Conservation (phyloP, 1,140 invertebrate species). For the Lasioglossum baleicum region DNA sequence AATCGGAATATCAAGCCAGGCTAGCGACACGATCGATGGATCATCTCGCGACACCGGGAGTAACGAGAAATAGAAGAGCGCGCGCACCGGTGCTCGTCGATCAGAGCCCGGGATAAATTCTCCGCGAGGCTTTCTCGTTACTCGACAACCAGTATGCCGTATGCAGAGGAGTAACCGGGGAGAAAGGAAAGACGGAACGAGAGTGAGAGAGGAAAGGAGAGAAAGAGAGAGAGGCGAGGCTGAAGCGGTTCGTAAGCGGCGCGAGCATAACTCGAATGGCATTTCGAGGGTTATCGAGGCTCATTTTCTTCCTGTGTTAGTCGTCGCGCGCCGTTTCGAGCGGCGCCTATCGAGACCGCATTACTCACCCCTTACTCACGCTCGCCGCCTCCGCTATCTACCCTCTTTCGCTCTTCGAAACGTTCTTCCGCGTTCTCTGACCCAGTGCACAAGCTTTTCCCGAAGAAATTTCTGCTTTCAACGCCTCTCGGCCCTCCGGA, state of each 20-base stretch:
- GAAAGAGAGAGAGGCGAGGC: slow-evolving; percentile 17
- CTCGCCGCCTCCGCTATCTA: neutral
- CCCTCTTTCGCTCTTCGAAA: neutral
- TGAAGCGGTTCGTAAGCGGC: slow-evolving; percentile 31
- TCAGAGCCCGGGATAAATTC: slow-evolving; percentile 5
- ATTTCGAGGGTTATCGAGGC: slow-evolving; percentile 44
- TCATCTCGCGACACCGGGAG: neutral
- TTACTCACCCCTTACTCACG: slow-evolving; percentile 23
- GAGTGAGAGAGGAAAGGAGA: slow-evolving; percentile 3
- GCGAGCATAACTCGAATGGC: slow-evolving; percentile 43
- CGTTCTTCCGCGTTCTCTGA: no score
- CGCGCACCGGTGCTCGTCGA: no score
- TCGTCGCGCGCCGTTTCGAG: neutral
- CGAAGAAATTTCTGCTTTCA: no score
- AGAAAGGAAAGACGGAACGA: slow-evolving; percentile 4
- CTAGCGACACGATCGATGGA: neutral
- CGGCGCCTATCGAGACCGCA: slow-evolving; percentile 22
- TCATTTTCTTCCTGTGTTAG: slow-evolving; percentile 34
- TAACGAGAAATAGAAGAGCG: slow-evolving; percentile 1
- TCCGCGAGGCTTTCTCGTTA: slow-evolving; percentile 30
- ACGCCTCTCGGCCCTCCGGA: no score
- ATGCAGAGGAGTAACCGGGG: slow-evolving; percentile 11
- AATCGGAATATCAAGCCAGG: no score
- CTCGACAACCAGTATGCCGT: neutral
- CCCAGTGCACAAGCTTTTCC: no score